Evolutionary conservation across 2,797 vertebrate species (phyloP).

Genomic region (Setipinna tenuifilis): DNA sequence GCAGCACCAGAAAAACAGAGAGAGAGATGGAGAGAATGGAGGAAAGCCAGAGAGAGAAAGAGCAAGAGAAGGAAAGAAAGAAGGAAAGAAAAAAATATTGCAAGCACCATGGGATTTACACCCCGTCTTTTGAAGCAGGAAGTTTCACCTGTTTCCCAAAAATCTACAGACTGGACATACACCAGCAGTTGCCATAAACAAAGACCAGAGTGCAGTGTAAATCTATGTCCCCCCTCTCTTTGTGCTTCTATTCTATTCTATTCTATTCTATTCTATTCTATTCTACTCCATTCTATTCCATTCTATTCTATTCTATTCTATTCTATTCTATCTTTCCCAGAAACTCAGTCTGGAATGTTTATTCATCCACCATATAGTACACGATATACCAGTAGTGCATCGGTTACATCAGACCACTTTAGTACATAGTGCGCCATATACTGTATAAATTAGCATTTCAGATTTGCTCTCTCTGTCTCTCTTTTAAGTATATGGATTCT

Average conservation of each 20-base stretch:
- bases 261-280: background rate
- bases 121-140: background rate
- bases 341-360: too few relatives aligned
- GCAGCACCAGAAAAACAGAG: background rate
- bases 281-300: background rate
- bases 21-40: background rate
- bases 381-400: too few relatives aligned
- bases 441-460: too few relatives aligned
- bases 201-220: background rate
- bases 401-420: too few relatives aligned
- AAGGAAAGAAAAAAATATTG: too few relatives aligned
- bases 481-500: too few relatives aligned
- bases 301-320: background rate
- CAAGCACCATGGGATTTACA: background rate
- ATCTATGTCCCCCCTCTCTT: background rate
- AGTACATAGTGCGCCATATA: too few relatives aligned
- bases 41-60: background rate
- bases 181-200: background rate
- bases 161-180: background rate
- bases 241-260: background rate
- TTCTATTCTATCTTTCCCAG: background rate
- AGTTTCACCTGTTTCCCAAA: conserved; percentile 12
- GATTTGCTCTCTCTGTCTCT: too few relatives aligned
- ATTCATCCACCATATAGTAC: too few relatives aligned
- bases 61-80: background rate